phyloP scores from a whole-genome alignment of 2,797 vertebrate species.

The Centroberyx gerrardi region DNA sequence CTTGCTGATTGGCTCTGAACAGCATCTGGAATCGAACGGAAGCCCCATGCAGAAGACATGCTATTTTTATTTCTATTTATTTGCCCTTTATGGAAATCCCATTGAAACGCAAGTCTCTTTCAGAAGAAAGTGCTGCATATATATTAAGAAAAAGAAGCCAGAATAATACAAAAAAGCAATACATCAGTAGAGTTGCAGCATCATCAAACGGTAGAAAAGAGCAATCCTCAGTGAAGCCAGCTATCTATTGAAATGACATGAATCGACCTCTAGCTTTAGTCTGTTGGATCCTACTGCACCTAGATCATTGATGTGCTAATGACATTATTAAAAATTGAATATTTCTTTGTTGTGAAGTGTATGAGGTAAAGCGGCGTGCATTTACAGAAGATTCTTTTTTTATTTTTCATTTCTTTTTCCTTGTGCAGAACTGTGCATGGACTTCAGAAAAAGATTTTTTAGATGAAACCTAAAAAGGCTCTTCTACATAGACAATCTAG shows the following conservation, averaged over 20 bases:
- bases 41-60: conserved; percentile 44
- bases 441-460: background rate
- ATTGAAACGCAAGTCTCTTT: conserved; percentile 2
- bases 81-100: conserved; percentile 28
- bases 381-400: background rate
- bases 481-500: background rate
- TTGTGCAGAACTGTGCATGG: background rate
- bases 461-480: background rate
- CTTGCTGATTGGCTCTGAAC: conserved; percentile 77
- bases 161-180: conserved; percentile 6
- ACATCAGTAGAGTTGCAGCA: background rate
- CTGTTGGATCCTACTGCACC: background rate
- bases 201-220: conserved; percentile 3
- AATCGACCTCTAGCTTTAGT: conserved; percentile 5
- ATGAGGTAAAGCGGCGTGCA: background rate
- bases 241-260: conserved; percentile 6
- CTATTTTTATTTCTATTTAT: conserved; percentile 42
- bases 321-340: background rate
- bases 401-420: background rate
- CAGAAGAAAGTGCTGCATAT: conserved; percentile 14
- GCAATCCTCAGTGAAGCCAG: background rate
- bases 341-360: background rate
- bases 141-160: conserved; percentile 9
- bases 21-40: conserved; percentile 53
- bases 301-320: background rate